Base-by-base conservation (phyloP, 2,797 vertebrate genomes). In the Australoheros facetus region DNA sequence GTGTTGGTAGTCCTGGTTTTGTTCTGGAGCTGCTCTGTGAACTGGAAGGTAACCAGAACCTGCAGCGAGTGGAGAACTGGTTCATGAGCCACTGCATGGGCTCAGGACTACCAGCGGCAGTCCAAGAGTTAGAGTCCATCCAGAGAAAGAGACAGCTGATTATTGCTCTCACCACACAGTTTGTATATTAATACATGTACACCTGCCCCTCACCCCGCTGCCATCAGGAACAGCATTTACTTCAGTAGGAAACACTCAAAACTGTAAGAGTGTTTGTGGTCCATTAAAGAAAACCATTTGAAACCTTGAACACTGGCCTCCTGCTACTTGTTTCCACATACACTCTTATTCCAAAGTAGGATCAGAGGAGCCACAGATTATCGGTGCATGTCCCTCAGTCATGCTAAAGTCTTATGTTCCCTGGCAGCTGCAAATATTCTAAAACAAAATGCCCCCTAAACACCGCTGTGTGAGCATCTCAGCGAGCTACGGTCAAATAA, bases 111-210 rank as follows among this genome's bases (percentile, higher is more conserved):
- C 19, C 32, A 60, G 58, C 12, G 21, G 59, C 34, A 23, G 34
- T 16, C 1, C 58, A 60, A 13, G 39, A 39, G 10, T 11, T 3
- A 12, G 42, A 45, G 42, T 45, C 4, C 4, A 14, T 14, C 12
- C 42, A 14, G 12, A 45, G 39, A 45, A 14, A 13, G 39, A 13
- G 39, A 2, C 56, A 64, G 60, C 37, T 64, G 59, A 23, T 62
- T 37, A 0, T 7, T 23, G 37, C 59, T 62, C 59, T 62, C 14
- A 23, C 7, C 34, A 39, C 34, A 23, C n/a, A 62, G 34, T 39
- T 1, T 0, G 30, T 19, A 17, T 59, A 59, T 59, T 59, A 32
- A 34, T 19, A 0, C 14, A 17, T 45, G 42, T 13, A 45, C 42
- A 3, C 13, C 42, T 4, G 5, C 14, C 45, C 14, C 10, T 6